Evolutionary conservation across 2,113 vertebrate genomes (phyloP).

Genomic region (Nematolebias whitei): DNA sequence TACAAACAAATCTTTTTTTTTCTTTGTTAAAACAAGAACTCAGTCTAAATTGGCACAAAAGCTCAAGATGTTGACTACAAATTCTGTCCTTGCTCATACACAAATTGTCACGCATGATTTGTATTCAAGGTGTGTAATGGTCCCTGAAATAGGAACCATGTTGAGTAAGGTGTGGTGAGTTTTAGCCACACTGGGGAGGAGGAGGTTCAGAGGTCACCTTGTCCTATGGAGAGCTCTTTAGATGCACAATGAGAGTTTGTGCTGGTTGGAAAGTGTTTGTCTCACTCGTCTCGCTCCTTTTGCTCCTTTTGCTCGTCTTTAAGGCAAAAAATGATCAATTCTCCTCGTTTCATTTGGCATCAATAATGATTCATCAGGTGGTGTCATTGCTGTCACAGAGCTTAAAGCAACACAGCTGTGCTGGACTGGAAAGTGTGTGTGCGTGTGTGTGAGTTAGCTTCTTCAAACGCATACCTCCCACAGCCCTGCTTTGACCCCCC

Average conservation of each 20-base stretch:
- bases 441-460: conserved; percentile 41
- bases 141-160: conserved; percentile 57
- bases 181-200: conserved; percentile 12
- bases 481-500: conserved; percentile 18
- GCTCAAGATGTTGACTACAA: too few species aligned
- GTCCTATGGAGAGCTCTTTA: conserved; percentile 37
- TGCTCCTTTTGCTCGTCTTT: conserved; percentile 2
- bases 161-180: conserved; percentile 40
- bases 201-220: conserved; percentile 30
- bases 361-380: conserved; percentile 80
- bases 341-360: conserved; percentile 43
- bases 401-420: conserved; percentile 84
- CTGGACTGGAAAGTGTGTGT: conserved; percentile 21
- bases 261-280: not conserved
- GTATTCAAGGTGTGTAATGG: conserved; percentile 62
- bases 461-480: conserved; percentile 82
- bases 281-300: too few species aligned
- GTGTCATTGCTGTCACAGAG: conserved; percentile 74
- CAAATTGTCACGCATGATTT: conserved; percentile 26
- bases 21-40: not conserved
- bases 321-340: conserved; percentile 37
- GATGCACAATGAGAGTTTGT: conserved; percentile 24
- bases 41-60: not conserved
- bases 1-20: too few species aligned
- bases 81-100: conserved; percentile 19